These are phyloP conservation scores for Cydia strobilella DNA, from an alignment of 1,140 invertebrate species.

Conservation along the genomic window DNA sequence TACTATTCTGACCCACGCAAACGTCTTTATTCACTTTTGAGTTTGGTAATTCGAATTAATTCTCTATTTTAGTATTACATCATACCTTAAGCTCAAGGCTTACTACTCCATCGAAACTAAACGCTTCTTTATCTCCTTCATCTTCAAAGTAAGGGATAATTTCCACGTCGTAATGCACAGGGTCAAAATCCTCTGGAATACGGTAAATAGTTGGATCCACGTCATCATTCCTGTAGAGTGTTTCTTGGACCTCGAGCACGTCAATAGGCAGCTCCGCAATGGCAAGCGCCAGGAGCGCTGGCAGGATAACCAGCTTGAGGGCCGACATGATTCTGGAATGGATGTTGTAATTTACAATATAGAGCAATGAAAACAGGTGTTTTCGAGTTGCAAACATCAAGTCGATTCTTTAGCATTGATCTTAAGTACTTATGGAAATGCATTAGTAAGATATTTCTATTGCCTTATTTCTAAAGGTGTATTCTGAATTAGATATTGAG, in stretches of 20 bases:
- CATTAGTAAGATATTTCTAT: no score
- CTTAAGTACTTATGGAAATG: no score
- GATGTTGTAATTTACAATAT: not conserved
- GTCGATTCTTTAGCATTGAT: no score
- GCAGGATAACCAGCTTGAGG: conserved; percentile 47
- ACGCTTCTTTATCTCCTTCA: conserved; percentile 70
- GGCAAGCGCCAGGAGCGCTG: conserved; percentile 47
- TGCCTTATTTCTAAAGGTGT: no score
- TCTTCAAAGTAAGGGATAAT: conserved; percentile 81
- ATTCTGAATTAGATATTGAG: no score
- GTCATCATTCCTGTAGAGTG: conserved; percentile 36
- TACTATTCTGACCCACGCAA: no score
- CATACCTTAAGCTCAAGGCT: conserved; percentile 74
- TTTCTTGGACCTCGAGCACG: conserved; percentile 39
- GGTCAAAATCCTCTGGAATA: conserved; percentile 66
- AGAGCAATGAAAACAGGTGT: no score
- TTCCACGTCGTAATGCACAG: conserved; percentile 61
- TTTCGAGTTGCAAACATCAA: no score
- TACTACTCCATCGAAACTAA: conserved; percentile 82
- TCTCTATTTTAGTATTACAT: not conserved
- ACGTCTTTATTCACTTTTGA: no score
- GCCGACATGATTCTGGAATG: conserved; percentile 52
- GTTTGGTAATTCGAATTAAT: no score
- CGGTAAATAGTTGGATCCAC: conserved; percentile 50
- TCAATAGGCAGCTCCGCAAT: conserved; percentile 57